phyloP scores from a whole-genome alignment of 2,888 invertebrate genomes.

The Matsumyia berberina region DNA sequence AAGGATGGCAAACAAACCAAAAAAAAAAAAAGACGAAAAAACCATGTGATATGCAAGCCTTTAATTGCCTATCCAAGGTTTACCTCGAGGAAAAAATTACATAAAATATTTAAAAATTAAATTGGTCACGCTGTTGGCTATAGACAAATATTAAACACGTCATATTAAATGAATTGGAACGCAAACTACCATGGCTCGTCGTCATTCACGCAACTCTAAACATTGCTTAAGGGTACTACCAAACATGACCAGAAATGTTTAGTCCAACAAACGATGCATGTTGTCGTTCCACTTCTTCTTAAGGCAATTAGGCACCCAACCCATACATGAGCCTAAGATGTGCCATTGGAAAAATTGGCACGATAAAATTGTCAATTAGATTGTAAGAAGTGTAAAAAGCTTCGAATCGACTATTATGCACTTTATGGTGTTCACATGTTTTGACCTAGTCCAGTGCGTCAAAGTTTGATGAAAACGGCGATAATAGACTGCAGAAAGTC shows the following conservation, averaged over 20 bases:
- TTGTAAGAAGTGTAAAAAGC: too few species aligned
- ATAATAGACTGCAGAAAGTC: too few species aligned
- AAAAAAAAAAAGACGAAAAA: too few species aligned
- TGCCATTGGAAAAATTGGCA: too few species aligned
- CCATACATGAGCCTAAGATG: neutral
- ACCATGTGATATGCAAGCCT: neutral
- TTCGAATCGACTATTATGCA: too few species aligned
- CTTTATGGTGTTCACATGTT: too few species aligned
- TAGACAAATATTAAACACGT: slow-evolving; percentile 23
- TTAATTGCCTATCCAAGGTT: neutral
- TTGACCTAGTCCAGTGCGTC: too few species aligned
- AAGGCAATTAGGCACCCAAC: neutral
- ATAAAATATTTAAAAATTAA: slow-evolving; percentile 35
- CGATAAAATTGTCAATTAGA: too few species aligned
- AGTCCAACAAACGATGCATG: too few species aligned
- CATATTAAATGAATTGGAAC: slow-evolving; percentile 28
- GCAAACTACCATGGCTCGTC: slow-evolving; percentile 18
- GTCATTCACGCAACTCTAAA: slow-evolving; percentile 26
- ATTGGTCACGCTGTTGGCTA: slow-evolving; percentile 44
- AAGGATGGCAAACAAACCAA: too few species aligned
- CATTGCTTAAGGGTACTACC: neutral
- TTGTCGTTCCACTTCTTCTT: neutral
- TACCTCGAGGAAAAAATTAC: slow-evolving; percentile 5
- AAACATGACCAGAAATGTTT: slow-evolving; percentile 3
- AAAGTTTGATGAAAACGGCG: too few species aligned